Evolutionary conservation across 1,140 invertebrate genomes (phyloP).

Genomic region (Eriosoma lanigerum): DNA sequence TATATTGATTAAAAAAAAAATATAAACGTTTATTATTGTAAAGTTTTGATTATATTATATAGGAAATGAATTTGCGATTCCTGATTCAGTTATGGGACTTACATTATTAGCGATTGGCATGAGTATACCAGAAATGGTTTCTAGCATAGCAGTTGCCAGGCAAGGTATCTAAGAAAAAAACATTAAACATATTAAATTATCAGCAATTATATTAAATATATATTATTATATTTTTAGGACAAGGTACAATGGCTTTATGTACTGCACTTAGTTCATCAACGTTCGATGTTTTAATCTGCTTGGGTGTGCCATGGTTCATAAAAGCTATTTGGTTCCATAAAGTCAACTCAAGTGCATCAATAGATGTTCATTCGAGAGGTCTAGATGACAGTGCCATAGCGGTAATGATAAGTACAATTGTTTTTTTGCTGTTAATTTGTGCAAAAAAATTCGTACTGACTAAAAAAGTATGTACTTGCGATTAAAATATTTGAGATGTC

Average conservation of each 20-base stretch:
- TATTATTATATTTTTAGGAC: constrained; percentile 56
- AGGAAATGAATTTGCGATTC: constrained; percentile 68
- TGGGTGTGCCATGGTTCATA: constrained; percentile 62
- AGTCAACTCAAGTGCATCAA: constrained; percentile 20
- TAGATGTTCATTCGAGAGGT: constrained; percentile 38
- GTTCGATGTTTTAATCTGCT: constrained; percentile 62
- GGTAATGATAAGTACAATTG: constrained; percentile 41
- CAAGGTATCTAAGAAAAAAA: constrained; percentile 63
- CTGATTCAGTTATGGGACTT: constrained; percentile 79
- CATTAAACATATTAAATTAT: background rate
- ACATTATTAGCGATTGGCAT: constrained; percentile 82
- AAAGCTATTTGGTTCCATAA: constrained; percentile 58
- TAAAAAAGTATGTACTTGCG: constrained; percentile 19
- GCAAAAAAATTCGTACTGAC: constrained; percentile 29
- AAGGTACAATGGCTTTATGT: constrained; percentile 62
- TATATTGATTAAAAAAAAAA: too few species aligned
- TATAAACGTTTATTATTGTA: too few species aligned
- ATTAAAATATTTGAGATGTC: too few species aligned
- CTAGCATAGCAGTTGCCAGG: constrained; percentile 75
- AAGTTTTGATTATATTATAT: too few species aligned
- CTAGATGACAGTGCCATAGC: constrained; percentile 38
- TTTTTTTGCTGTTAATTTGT: constrained; percentile 30
- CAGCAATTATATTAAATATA: background rate
- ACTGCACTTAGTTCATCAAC: constrained; percentile 62
- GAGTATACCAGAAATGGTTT: constrained; percentile 83